A percentile compares a stretch with the other conserved stretches of the same genome.
Conservation (phyloP, 2,797 vertebrate genomes). For the Anguilla marmorata region DNA sequence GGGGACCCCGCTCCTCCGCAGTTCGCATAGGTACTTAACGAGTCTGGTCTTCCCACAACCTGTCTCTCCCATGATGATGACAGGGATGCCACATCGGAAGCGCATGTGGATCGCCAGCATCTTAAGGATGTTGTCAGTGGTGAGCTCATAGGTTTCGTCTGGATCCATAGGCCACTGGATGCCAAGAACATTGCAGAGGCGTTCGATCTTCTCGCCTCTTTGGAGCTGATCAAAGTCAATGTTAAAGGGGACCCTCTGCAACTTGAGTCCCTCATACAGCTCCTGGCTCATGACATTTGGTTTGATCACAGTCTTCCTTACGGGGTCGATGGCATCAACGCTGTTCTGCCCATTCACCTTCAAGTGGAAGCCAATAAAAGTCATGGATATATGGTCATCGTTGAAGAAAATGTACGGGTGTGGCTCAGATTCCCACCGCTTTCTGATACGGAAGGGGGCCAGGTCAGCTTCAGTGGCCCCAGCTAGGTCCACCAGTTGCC, state of each 20-base stretch:
- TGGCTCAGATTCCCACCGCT: conserved; percentile 90
- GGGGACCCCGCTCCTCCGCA: conserved; percentile 65
- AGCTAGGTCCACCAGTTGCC: conserved; percentile 56
- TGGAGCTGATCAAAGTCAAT: conserved; percentile 80
- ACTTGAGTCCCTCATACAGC: conserved; percentile 75
- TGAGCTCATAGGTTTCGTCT: conserved; percentile 92
- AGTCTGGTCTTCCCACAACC: conserved; percentile 96
- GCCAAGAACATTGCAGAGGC: conserved; percentile 83
- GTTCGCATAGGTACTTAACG: conserved; percentile 85
- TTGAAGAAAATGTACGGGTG: conserved; percentile 98
- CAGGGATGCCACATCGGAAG: conserved; percentile 92
- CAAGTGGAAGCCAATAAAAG: conserved; percentile 95
- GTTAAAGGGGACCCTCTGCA: conserved; percentile 90
- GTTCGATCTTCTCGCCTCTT: conserved; percentile 82
- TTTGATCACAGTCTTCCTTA: conserved; percentile 73
- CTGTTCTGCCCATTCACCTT: conserved; percentile 47
- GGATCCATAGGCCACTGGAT: conserved; percentile 84
- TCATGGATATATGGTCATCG: conserved; percentile 86
- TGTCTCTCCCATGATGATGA: conserved; percentile 97
- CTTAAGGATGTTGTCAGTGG: conserved; percentile 91
- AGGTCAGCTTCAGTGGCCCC: conserved; percentile 78
- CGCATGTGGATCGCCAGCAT: conserved; percentile 96
- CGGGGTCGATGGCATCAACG: conserved; percentile 82
- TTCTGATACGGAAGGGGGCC: conserved; percentile 85
- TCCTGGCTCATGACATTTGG: conserved; percentile 73